A percentile compares a stretch with the other conserved stretches of the same genome.
Conservation (phyloP, 2,888 invertebrate species). For the Sceliomorpha sp. region DNA sequence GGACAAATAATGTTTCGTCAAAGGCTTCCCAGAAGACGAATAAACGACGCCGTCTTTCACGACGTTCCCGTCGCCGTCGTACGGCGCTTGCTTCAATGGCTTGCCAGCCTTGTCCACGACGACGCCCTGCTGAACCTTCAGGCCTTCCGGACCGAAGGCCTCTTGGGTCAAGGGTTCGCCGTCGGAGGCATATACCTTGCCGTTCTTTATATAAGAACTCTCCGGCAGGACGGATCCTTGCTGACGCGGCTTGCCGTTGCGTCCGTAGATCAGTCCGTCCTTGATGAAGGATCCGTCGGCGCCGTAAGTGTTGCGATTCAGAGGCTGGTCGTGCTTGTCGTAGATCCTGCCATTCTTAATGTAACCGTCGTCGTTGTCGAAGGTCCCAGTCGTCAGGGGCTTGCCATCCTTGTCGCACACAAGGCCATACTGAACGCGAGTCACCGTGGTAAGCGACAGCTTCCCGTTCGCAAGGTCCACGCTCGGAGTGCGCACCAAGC, state of each 20-base stretch:
- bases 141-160: constrained; percentile 75
- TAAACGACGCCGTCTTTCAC: constrained; percentile 72
- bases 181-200: constrained; percentile 67
- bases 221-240: constrained; percentile 68
- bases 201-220: constrained; percentile 69
- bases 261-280: constrained; percentile 68
- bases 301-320: constrained; percentile 66
- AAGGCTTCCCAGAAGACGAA: constrained; percentile 68
- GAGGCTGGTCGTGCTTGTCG: constrained; percentile 65
- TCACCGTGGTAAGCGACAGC: constrained; percentile 64
- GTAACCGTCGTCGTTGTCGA: constrained; percentile 69
- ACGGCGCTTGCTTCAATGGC: constrained; percentile 68
- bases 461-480: constrained; percentile 70
- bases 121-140: constrained; percentile 70
- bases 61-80: constrained; percentile 72
- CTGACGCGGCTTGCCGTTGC: constrained; percentile 67
- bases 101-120: constrained; percentile 70
- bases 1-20: constrained; percentile 70
- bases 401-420: constrained; percentile 71
- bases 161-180: constrained; percentile 72
- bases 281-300: constrained; percentile 68
- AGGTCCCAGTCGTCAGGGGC: constrained; percentile 68
- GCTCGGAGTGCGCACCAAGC: constrained; percentile 65
- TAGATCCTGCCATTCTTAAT: constrained; percentile 73
- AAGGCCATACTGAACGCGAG: constrained; percentile 71